phyloP scores from a whole-genome alignment of 2,113 vertebrate genomes.

The Mesocricetus auratus region DNA sequence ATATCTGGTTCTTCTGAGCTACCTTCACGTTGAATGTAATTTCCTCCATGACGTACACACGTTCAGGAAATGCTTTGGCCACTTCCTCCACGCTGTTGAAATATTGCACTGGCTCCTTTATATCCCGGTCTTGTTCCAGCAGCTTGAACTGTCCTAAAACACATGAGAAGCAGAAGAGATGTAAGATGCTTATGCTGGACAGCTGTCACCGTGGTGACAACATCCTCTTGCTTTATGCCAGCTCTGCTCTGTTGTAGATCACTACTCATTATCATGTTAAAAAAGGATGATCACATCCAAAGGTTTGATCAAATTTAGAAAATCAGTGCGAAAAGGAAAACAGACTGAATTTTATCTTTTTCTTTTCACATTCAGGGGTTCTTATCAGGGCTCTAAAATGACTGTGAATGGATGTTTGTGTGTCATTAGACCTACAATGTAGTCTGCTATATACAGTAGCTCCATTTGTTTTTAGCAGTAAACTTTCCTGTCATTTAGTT shows the following conservation, averaged over 20 bases:
- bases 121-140: slow-evolving; percentile 98
- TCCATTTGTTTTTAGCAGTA: neutral
- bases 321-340: slow-evolving; percentile 3
- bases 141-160: slow-evolving; percentile 98
- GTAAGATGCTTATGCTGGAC: slow-evolving; percentile 86
- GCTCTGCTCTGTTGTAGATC: slow-evolving; percentile 67
- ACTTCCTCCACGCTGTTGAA: slow-evolving; percentile 99
- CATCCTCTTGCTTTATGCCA: slow-evolving; percentile 69
- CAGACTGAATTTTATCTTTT: neutral
- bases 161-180: slow-evolving; percentile 86
- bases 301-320: slow-evolving; percentile 29
- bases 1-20: slow-evolving; percentile 86
- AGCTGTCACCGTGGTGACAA: slow-evolving; percentile 84
- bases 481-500: neutral
- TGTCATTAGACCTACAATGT: slow-evolving; percentile 6
- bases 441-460: neutral
- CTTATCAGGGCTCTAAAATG: neutral
- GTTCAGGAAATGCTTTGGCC: slow-evolving; percentile 99
- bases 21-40: slow-evolving; percentile 99
- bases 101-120: slow-evolving; percentile 99
- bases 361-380: neutral
- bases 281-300: slow-evolving; percentile 18
- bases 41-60: slow-evolving; percentile 99
- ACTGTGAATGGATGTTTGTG: neutral
- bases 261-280: neutral